Percentiles rank a stretch among this genome's conserved stretches.
Conservation (phyloP, 1,140 invertebrate species). For the Drosophila trapezifrons region DNA sequence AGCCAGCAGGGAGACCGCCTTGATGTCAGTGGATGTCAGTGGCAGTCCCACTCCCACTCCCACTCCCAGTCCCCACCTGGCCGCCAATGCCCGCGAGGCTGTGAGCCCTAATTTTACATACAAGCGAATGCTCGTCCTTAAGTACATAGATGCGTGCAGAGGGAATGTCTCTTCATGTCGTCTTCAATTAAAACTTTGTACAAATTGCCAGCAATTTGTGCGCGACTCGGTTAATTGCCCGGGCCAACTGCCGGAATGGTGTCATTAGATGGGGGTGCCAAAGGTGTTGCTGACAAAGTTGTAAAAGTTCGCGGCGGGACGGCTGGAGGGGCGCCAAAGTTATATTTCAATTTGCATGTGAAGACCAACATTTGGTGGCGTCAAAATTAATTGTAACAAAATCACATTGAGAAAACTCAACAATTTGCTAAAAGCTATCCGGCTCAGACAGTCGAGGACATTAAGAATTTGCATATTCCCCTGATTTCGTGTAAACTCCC, state of each 20-base stretch:
- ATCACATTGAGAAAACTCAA: conserved; percentile 15
- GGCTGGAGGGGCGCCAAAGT: not conserved
- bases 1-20: conserved; percentile 40
- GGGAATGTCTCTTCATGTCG: conserved; percentile 63
- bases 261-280: conserved; percentile 20
- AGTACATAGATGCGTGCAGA: conserved; percentile 35
- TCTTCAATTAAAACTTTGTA: conserved; percentile 80
- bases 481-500: conserved; percentile 69
- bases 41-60: not conserved
- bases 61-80: not conserved
- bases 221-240: conserved; percentile 70
- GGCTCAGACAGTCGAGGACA: not conserved
- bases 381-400: conserved; percentile 29
- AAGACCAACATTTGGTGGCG: not conserved
- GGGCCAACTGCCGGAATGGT: conserved; percentile 49
- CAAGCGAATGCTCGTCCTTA: conserved; percentile 50
- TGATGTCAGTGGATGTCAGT: conserved; percentile 14
- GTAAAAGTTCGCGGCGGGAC: conserved; percentile 2
- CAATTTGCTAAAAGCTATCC: conserved; percentile 14
- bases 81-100: conserved; percentile 69
- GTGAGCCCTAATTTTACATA: conserved; percentile 65
- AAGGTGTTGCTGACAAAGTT: conserved; percentile 28
- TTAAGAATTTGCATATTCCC: conserved; percentile 49
- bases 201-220: conserved; percentile 69
- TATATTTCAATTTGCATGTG: conserved; percentile 38